Conservation (phyloP, 2,797 vertebrate genomes). For the Manis javanica region DNA sequence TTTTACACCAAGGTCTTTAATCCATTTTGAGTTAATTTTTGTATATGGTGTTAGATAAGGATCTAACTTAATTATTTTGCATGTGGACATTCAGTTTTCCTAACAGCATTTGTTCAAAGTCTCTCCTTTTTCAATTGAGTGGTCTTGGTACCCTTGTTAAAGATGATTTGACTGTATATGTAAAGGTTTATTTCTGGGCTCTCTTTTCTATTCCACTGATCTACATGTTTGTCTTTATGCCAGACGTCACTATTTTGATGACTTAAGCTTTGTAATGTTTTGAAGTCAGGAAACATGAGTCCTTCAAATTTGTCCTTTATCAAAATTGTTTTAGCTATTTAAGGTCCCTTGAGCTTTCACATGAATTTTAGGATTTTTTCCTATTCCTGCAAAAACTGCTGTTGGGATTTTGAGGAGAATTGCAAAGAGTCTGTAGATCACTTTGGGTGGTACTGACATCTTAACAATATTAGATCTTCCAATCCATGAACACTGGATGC, state of each 20-base stretch:
- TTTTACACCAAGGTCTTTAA: not conserved
- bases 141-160: not conserved
- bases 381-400: not conserved
- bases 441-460: not conserved
- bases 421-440: not conserved
- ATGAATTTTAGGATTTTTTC: not conserved
- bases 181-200: constrained; percentile 19
- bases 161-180: not conserved
- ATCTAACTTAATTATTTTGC: not conserved
- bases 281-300: constrained; percentile 12
- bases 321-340: constrained; percentile 32
- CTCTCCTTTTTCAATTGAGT: not conserved
- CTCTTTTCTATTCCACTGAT: not conserved
- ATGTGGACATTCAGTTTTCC: not conserved
- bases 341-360: not conserved
- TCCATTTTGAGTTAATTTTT: constrained; percentile 32
- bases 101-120: not conserved
- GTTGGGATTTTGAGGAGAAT: not conserved
- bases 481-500: not conserved
- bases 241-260: constrained; percentile 30
- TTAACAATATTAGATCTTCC: constrained; percentile 43
- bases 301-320: constrained; percentile 28
- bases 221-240: not conserved
- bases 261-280: constrained; percentile 36
- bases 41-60: not conserved